Conservation (phyloP, 2,113 vertebrate genomes). For the Chionomys nivalis region DNA sequence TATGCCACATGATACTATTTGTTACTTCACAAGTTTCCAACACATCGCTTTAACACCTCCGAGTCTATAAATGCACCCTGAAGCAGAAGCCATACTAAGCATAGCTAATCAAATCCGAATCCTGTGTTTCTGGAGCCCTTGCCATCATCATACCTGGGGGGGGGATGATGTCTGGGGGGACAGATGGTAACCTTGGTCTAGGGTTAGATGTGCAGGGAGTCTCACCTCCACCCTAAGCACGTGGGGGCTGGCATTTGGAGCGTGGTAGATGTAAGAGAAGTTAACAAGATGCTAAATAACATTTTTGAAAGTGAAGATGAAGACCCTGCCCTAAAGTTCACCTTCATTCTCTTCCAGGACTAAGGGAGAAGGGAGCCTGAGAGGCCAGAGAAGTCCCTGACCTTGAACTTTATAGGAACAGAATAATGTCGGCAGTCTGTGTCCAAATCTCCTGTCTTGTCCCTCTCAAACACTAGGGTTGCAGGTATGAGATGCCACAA, state of each 20-base stretch:
- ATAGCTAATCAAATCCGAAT: constrained; percentile 33
- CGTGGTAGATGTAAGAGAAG: background rate
- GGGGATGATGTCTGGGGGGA: background rate
- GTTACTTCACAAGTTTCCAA: constrained; percentile 73
- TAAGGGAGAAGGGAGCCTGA: background rate
- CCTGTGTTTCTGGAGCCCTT: background rate
- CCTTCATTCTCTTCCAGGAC: background rate
- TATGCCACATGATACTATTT: constrained; percentile 77
- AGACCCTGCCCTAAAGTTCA: background rate
- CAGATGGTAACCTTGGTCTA: background rate
- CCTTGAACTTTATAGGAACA: background rate
- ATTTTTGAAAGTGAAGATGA: background rate
- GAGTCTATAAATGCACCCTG: constrained; percentile 66
- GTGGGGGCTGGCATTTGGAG: background rate
- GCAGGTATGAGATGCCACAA: background rate
- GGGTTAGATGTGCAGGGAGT: background rate
- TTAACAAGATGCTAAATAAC: background rate
- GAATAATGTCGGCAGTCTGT: too few species aligned
- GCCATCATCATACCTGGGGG: background rate
- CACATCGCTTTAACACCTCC: constrained; percentile 76
- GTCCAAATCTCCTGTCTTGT: background rate
- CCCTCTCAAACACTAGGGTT: background rate
- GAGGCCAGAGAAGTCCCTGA: background rate
- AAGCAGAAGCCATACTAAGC: constrained; percentile 48
- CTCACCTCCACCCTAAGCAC: background rate